Evolutionary conservation across 2,113 vertebrate genomes (phyloP).

Genomic region (Elephas maximus): DNA sequence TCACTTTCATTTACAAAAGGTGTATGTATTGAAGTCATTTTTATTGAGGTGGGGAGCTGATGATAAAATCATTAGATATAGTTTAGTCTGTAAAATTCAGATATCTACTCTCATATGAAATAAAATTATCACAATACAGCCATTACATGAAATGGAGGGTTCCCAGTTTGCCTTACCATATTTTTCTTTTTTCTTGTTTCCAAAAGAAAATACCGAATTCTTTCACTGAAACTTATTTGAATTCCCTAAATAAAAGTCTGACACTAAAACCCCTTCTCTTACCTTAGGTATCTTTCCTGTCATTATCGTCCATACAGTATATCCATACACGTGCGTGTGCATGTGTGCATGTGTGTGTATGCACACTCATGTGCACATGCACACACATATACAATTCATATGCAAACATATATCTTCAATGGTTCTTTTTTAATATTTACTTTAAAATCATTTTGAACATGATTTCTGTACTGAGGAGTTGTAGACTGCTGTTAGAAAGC

Average conservation of each 20-base stretch:
- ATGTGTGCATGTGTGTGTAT: background rate
- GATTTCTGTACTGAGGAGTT: background rate
- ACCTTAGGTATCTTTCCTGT: background rate
- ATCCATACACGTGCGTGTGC: background rate
- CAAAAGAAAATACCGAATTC: background rate
- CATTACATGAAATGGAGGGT: background rate
- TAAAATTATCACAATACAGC: background rate
- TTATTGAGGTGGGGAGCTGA: background rate
- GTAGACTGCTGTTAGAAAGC: constrained; percentile 29
- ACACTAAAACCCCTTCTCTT: background rate
- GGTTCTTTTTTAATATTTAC: background rate
- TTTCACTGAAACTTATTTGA: background rate
- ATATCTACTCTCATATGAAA: background rate
- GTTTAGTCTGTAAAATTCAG: background rate
- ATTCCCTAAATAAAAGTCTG: background rate
- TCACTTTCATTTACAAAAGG: constrained; percentile 57
- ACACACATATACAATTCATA: background rate
- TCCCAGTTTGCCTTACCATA: background rate
- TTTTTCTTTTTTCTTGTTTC: background rate
- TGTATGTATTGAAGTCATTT: constrained; percentile 62
- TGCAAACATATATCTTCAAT: background rate
- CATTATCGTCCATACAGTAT: background rate
- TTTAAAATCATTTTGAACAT: constrained; percentile 54
- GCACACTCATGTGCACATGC: background rate
- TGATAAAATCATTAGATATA: background rate